Evolutionary conservation across 2,888 invertebrate genomes (phyloP).

Genomic region (Lasioglossum vierecki): DNA sequence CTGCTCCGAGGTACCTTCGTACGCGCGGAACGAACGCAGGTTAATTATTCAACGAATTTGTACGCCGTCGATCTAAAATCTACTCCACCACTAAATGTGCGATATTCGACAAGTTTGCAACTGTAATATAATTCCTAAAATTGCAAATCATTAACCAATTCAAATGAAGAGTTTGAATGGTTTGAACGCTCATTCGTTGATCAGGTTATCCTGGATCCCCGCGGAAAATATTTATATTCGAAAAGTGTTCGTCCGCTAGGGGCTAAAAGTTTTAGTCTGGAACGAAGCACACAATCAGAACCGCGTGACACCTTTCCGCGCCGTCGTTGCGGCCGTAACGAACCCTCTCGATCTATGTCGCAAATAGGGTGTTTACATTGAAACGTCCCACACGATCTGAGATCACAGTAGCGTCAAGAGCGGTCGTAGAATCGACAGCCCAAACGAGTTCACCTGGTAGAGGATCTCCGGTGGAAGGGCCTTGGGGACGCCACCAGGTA

Average conservation of each 20-base stretch:
- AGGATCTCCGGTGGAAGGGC: conserved; percentile 27
- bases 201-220: neutral
- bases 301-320: neutral
- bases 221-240: neutral
- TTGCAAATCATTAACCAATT: neutral
- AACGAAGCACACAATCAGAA: neutral
- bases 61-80: neutral
- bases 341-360: neutral
- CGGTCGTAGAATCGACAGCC: neutral
- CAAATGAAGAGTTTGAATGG: neutral
- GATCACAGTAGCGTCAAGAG: conserved; percentile 15
- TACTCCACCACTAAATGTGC: neutral
- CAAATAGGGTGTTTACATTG: conserved; percentile 11
- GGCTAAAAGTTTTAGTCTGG: neutral
- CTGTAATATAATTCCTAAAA: neutral
- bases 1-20: neutral
- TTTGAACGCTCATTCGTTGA: neutral
- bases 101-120: neutral
- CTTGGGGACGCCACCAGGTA: conserved; percentile 65
- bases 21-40: neutral
- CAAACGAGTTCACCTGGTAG: conserved; percentile 44
- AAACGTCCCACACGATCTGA: conserved; percentile 4
- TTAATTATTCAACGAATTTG: neutral
- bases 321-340: neutral
- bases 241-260: neutral